Evolutionary conservation across 2,888 invertebrate species (phyloP).

Genomic region (Phengaris arion): DNA sequence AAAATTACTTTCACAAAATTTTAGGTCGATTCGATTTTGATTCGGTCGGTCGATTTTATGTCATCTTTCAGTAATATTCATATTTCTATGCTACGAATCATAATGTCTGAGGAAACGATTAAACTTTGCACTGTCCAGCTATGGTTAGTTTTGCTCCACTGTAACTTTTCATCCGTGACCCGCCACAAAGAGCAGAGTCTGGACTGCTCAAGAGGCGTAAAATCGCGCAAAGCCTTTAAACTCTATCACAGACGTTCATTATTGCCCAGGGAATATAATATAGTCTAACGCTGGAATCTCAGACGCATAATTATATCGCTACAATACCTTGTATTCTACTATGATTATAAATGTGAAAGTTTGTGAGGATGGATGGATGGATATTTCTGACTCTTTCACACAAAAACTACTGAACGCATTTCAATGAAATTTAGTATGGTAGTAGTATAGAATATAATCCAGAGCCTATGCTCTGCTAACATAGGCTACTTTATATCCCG

Average conservation of each 20-base stretch:
- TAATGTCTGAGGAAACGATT: background rate
- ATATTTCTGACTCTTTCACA: too few relatives aligned
- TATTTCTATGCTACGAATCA: background rate
- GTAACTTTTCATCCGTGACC: conserved; percentile 19
- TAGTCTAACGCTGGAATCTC: conserved; percentile 30
- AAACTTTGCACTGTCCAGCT: background rate
- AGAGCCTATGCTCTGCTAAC: too few relatives aligned
- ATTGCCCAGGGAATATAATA: conserved; percentile 35
- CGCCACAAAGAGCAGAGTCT: conserved; percentile 7
- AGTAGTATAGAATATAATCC: too few relatives aligned
- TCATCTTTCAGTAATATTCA: background rate
- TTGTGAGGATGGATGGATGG: too few relatives aligned
- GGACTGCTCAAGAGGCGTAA: conserved; percentile 17
- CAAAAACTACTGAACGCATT: too few relatives aligned
- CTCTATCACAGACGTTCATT: conserved; percentile 52
- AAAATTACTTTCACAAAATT: too few relatives aligned
- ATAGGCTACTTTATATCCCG: too few relatives aligned
- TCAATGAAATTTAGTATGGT: too few relatives aligned
- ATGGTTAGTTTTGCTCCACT: conserved; percentile 4
- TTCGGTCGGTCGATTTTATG: too few relatives aligned
- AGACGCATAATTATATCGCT: background rate
- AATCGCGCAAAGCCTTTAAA: conserved; percentile 11
- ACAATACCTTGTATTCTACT: background rate
- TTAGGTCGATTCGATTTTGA: too few relatives aligned
- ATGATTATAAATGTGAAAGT: too few relatives aligned